Evolutionary conservation across 2,888 invertebrate genomes (phyloP).

Genomic region (Thumatha senex): DNA sequence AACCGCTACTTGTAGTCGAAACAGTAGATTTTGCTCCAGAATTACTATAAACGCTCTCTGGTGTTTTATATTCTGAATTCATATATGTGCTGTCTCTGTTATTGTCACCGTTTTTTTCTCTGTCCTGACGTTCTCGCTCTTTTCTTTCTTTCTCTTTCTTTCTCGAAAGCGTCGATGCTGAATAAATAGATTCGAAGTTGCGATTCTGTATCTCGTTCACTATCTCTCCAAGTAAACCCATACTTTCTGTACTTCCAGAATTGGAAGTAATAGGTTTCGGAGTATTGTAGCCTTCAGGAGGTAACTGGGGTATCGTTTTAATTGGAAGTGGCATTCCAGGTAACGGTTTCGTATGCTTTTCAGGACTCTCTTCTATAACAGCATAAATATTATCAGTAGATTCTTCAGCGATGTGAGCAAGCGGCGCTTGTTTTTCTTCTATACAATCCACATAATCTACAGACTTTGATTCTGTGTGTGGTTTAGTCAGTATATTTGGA

Average conservation of each 20-base stretch:
- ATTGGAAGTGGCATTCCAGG: conserved; percentile 62
- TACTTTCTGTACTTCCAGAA: conserved; percentile 85
- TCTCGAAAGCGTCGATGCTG: conserved; percentile 87
- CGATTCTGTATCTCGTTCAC: conserved; percentile 94
- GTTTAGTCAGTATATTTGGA: conserved; percentile 82
- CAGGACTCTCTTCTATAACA: conserved; percentile 91
- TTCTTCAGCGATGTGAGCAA: conserved; percentile 86
- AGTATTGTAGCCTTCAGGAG: conserved; percentile 76
- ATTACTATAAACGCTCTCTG: conserved; percentile 86
- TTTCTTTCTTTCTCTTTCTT: conserved; percentile 78
- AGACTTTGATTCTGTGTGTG: conserved; percentile 57
- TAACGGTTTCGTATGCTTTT: conserved; percentile 67
- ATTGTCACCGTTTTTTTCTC: conserved; percentile 38
- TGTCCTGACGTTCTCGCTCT: conserved; percentile 38
- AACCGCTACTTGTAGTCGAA: conserved; percentile 87
- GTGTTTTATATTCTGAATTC: conserved; percentile 84
- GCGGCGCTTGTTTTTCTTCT: conserved; percentile 85
- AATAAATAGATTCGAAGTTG: conserved; percentile 94
- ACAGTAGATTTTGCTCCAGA: conserved; percentile 84
- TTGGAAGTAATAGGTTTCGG: conserved; percentile 69
- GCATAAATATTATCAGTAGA: conserved; percentile 92
- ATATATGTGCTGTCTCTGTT: conserved; percentile 83
- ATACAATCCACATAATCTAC: conserved; percentile 91
- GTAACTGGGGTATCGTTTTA: conserved; percentile 62
- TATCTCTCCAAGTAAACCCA: conserved; percentile 93